Base-by-base conservation (phyloP, 2,888 invertebrate genomes). In the Microchrysa polita region DNA sequence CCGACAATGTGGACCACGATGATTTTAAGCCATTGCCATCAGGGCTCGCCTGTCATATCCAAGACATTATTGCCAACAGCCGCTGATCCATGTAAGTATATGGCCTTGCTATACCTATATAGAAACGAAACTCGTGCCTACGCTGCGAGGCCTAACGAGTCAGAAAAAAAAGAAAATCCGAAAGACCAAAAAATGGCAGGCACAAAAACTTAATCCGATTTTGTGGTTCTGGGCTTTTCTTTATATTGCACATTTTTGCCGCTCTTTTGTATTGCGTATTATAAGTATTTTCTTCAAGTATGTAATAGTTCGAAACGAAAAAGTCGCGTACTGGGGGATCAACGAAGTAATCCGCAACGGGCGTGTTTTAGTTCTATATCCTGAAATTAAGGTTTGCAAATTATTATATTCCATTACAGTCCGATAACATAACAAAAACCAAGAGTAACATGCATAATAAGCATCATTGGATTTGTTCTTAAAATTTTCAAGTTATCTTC, bases 191-290 rank as follows among this genome's bases (percentile, higher is more conserved):
- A 65, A 40, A 18, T 53, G 10, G 34, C 16, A 59, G 60, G 44
- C 72, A n/a, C n/a, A 60, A 60, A 44, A 72, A 72, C 59, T 59
- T 72, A 72, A 72, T 72, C 72, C 72, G 72, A 72, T 72, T 72
- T 72, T 48, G 5, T 53, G 69, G 69, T 69, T 57, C 18, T 40
- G 42, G 48, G 48, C 65, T 65, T 23, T 65, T 9, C 48, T 48
- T 65, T 18, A 48, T 44, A 20, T 65, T 34, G 27, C 7, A 34
- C 5, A 48, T 22, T 65, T 65, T 48, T 48, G 48, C 48, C 59
- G 59, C 59, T 59, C 59, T 7, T 57, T 20, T n/a, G 23, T 23
- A 59, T 55, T 10, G 16, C 22, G 59, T n/a, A 59, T n/a, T n/a
- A n/a, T 12, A 16, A 2, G 7, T 34, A 34, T 34, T 34, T 34